phyloP scores from a whole-genome alignment of 2,113 vertebrate genomes.

The Rhynchomys soricoides region DNA sequence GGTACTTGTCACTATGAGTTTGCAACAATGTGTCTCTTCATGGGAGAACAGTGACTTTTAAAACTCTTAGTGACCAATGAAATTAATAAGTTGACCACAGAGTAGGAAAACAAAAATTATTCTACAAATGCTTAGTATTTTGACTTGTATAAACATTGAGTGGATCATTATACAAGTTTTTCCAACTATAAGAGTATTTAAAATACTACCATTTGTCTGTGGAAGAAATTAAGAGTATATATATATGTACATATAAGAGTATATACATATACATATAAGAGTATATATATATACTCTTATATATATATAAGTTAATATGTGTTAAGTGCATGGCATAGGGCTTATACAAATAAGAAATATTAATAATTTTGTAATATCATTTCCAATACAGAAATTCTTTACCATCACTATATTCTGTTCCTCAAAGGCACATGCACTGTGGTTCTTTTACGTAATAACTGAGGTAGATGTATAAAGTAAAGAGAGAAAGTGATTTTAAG shows the following conservation, averaged over 20 bases:
- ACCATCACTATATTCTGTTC: not conserved
- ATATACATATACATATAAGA: not conserved
- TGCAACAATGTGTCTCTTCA: not conserved
- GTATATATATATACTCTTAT: not conserved
- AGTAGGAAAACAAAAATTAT: not conserved
- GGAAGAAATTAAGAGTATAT: not conserved
- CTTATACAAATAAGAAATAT: slow-evolving; percentile 1
- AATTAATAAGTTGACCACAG: not conserved
- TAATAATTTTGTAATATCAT: not conserved
- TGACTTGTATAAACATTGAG: not conserved
- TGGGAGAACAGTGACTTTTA: not conserved
- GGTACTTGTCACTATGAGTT: not conserved
- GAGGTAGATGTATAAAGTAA: not conserved
- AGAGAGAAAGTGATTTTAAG: not conserved
- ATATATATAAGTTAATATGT: not conserved
- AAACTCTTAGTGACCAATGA: not conserved
- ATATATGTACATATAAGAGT: not conserved
- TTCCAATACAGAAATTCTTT: not conserved
- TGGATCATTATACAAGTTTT: not conserved
- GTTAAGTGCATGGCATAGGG: not conserved
- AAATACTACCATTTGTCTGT: not conserved
- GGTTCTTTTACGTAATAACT: not conserved
- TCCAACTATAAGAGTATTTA: not conserved
- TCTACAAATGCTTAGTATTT: not conserved
- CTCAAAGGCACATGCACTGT: not conserved